Base-by-base conservation (phyloP, 1,140 invertebrate species). In the Scaptodrosophila lebanonensis region DNA sequence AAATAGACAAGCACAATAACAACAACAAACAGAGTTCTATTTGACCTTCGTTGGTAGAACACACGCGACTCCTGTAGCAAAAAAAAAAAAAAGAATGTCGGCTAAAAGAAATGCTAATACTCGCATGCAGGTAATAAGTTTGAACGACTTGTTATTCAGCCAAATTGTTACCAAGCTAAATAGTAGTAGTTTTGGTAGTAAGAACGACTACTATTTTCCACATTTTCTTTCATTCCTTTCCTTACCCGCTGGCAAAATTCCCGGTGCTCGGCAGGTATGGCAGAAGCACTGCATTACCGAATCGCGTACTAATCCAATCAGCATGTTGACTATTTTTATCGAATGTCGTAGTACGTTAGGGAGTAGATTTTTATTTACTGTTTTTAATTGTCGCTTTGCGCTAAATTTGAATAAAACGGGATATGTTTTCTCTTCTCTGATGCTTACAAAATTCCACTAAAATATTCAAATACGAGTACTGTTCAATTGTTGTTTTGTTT, bases 231-330 rank as follows among this genome's bases (percentile, higher is more conserved):
- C 15, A 30, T 22, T 30, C 11, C n/a, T 20, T 6, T 25, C 30
- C 90, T 90, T 89, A 94, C 93, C 92, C 89, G 92, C 89, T 76
- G 91, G 89, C 68, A 92, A 88, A 64, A 94, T 88, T 58, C 73
- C 75, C 33, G 93, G 93, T 83, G 93, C 93, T 86, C 93, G 92
- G 91, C 94, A 95, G 88, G 93, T 93, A 87, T 94, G 93, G 89
- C 94, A 95, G 89, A 95, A 95, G 90, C 94, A 95, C 90, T 94
- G 93, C 91, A 95, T 90, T 86, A 95, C 93, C 72, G 93, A 95
- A 87, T 95, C 93, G 87, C 93, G 92, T 83, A 95, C 93, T 76
- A 95, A 90, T 88, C 91, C 92, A 89, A 95, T 93, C 88, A 95
- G 88, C 93, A 95, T 95, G 88, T 87, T 88, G 75, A 32, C 8